Percentiles rank a stretch among this genome's conserved stretches.
phyloP scores from a whole-genome alignment of 2,888 invertebrate genomes.

The Rotaria socialis region DNA sequence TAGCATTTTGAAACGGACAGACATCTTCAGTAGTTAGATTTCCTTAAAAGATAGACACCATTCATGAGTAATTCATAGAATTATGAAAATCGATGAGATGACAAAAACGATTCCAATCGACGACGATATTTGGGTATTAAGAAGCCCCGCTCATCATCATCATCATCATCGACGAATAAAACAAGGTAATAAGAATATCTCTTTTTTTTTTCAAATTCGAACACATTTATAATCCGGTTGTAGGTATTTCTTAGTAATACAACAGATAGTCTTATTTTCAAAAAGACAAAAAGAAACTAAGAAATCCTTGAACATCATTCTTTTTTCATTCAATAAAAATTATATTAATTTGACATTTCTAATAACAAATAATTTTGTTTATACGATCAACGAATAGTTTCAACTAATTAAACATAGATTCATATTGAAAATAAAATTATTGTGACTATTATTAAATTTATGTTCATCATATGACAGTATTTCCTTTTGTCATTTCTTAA shows the following conservation, averaged over 20 bases:
- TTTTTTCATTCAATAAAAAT: background rate
- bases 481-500: background rate
- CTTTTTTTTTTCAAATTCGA: background rate
- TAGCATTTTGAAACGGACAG: background rate
- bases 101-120: background rate
- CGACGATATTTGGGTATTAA: background rate
- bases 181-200: background rate
- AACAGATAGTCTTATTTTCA: background rate
- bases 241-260: background rate
- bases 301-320: background rate
- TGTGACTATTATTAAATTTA: background rate
- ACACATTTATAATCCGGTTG: background rate
- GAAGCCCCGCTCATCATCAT: background rate
- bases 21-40: background rate
- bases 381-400: background rate
- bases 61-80: background rate
- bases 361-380: background rate
- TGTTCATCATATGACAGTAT: background rate
- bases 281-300: background rate
- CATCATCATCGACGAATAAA: conserved; percentile 11
- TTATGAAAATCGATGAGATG: background rate
- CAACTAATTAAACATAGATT: background rate
- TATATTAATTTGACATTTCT: background rate
- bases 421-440: background rate
- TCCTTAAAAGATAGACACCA: background rate